Evolutionary conservation across 2,113 vertebrate genomes (phyloP).

Genomic region (Coturnix japonica): DNA sequence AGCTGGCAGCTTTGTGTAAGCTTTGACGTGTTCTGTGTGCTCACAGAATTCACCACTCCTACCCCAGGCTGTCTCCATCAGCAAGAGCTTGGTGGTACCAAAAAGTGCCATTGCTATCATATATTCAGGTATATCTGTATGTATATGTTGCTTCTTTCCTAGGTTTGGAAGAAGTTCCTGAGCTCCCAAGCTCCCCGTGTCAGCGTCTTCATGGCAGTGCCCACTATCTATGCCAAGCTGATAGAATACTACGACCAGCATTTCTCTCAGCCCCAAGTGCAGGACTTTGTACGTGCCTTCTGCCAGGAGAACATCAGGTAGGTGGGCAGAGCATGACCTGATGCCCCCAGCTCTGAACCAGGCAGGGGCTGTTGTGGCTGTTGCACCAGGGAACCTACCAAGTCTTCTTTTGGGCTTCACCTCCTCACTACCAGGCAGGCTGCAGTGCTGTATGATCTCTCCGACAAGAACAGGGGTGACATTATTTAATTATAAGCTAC

Average conservation of each 20-base stretch:
- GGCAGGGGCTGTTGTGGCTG: neutral
- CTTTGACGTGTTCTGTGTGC: neutral
- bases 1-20: neutral
- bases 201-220: slow-evolving; percentile 96
- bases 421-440: neutral
- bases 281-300: slow-evolving; percentile 86
- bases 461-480: neutral
- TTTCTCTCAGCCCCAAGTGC: slow-evolving; percentile 83
- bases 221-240: slow-evolving; percentile 92
- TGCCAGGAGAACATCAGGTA: slow-evolving; percentile 92
- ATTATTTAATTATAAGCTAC: slow-evolving; percentile 4
- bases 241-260: slow-evolving; percentile 85
- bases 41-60: neutral
- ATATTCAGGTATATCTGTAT: neutral
- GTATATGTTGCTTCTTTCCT: neutral
- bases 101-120: neutral
- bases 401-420: neutral
- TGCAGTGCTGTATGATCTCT: neutral
- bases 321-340: neutral
- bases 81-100: neutral
- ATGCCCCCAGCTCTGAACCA: neutral
- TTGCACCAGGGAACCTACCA: accelerated
- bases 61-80: neutral
- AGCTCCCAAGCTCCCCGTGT: slow-evolving; percentile 75
- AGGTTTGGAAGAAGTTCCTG: slow-evolving; percentile 92